Evolutionary conservation across 2,888 invertebrate species (phyloP).

Genomic region (Lithophane semibrunnea): DNA sequence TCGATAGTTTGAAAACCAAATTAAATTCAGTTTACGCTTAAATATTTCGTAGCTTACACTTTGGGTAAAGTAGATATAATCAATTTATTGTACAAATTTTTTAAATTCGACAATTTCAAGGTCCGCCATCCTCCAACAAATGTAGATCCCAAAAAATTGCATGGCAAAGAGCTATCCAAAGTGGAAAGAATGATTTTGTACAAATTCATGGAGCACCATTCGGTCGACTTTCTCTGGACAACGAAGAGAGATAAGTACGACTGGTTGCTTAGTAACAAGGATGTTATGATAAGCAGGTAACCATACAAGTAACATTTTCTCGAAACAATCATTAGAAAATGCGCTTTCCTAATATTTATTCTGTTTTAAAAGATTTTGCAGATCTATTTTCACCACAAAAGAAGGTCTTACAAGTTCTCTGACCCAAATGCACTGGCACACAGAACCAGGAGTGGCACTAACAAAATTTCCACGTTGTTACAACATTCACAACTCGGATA

Average conservation of each 20-base stretch:
- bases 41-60: slow-evolving; percentile 6
- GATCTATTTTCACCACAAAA: slow-evolving; percentile 97
- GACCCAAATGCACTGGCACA: slow-evolving; percentile 96
- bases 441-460: slow-evolving; percentile 94
- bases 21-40: slow-evolving; percentile 5
- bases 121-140: slow-evolving; percentile 83
- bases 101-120: slow-evolving; percentile 66
- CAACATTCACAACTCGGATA: slow-evolving; percentile 95
- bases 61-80: not conserved
- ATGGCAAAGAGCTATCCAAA: slow-evolving; percentile 89
- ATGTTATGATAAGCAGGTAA: slow-evolving; percentile 89
- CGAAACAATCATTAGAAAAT: not conserved
- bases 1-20: slow-evolving; percentile 36
- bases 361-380: slow-evolving; percentile 93
- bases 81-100: slow-evolving; percentile 1
- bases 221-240: slow-evolving; percentile 97
- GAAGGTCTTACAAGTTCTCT: slow-evolving; percentile 95
- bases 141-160: slow-evolving; percentile 84
- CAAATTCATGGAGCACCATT: slow-evolving; percentile 94
- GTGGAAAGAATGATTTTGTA: slow-evolving; percentile 93
- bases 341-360: not conserved
- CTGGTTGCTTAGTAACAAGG: slow-evolving; percentile 91
- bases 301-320: not conserved
- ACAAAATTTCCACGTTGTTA: slow-evolving; percentile 97
- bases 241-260: slow-evolving; percentile 95